Conservation (phyloP, 2,113 vertebrate genomes). For the Litocranius walleri region DNA sequence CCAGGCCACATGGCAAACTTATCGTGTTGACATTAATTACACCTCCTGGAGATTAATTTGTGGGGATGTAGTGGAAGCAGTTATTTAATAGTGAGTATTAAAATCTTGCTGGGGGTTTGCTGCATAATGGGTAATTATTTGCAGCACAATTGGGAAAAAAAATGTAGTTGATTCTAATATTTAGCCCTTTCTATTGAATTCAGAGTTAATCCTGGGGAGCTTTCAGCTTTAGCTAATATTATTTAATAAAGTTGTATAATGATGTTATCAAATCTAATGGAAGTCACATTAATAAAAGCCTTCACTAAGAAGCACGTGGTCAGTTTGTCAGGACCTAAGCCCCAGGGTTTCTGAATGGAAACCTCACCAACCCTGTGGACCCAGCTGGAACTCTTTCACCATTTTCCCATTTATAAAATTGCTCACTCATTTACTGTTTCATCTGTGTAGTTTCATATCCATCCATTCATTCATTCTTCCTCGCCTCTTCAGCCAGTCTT, state of each 20-base stretch:
- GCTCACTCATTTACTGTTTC: not conserved
- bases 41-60: constrained; percentile 76
- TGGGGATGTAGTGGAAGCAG: constrained; percentile 64
- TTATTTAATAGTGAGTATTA: constrained; percentile 75
- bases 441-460: not conserved
- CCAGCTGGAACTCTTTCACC: not conserved
- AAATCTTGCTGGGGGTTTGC: constrained; percentile 66
- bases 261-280: constrained; percentile 23
- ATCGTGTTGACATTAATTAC: constrained; percentile 1
- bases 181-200: constrained; percentile 33
- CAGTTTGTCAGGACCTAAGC: not conserved
- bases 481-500: not conserved
- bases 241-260: constrained; percentile 48
- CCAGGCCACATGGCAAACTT: not conserved
- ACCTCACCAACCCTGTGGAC: not conserved
- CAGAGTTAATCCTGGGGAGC: constrained; percentile 38
- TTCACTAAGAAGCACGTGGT: not conserved
- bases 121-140: constrained; percentile 75
- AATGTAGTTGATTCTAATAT: constrained; percentile 49
- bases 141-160: constrained; percentile 63
- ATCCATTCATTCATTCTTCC: not conserved
- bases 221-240: not conserved
- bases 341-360: not conserved
- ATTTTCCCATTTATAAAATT: not conserved
- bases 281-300: not conserved